phyloP scores from a whole-genome alignment of 2,113 vertebrate species.

The Crotalus helleri region DNA sequence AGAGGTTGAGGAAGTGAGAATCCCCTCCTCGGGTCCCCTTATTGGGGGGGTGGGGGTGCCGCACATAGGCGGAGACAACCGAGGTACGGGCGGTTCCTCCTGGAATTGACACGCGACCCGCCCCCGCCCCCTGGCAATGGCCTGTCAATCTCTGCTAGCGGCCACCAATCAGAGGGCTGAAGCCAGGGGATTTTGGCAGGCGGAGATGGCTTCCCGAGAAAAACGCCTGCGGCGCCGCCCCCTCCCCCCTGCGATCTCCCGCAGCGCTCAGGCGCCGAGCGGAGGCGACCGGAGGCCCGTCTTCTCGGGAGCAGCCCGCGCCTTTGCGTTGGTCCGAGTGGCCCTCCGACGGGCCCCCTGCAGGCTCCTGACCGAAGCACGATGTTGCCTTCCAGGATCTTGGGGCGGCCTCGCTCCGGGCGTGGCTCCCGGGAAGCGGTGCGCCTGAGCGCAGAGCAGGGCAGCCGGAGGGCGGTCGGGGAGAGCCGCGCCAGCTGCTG shows the following conservation, averaged over 20 bases:
- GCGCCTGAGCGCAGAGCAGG: not conserved
- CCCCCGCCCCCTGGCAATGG: not conserved
- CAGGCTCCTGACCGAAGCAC: not conserved
- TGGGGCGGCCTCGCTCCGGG: not conserved
- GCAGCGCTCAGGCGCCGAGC: not conserved
- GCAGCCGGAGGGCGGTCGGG: not conserved
- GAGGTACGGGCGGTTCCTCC: not conserved
- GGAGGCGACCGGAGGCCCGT: not conserved
- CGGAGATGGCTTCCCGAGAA: slow-evolving; percentile 35
- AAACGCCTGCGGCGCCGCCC: slow-evolving; percentile 18
- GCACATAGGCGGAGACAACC: not conserved
- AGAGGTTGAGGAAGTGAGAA: too few species aligned
- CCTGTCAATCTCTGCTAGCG: slow-evolving; percentile 24
- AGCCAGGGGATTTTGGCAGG: slow-evolving; percentile 52
- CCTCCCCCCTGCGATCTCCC: slow-evolving; percentile 1
- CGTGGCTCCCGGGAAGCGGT: not conserved
- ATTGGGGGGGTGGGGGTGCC: too few species aligned
- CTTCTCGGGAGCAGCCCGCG: not conserved
- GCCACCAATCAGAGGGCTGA: slow-evolving; percentile 71
- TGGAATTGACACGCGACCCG: not conserved
- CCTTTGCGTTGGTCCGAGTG: not conserved
- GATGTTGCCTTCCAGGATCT: not conserved
- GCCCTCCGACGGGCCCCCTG: too few species aligned
- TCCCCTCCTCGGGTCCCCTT: not conserved
- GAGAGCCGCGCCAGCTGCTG: not conserved